phyloP scores from a whole-genome alignment of 2,888 invertebrate species.

The Chymomyza caudatula region DNA sequence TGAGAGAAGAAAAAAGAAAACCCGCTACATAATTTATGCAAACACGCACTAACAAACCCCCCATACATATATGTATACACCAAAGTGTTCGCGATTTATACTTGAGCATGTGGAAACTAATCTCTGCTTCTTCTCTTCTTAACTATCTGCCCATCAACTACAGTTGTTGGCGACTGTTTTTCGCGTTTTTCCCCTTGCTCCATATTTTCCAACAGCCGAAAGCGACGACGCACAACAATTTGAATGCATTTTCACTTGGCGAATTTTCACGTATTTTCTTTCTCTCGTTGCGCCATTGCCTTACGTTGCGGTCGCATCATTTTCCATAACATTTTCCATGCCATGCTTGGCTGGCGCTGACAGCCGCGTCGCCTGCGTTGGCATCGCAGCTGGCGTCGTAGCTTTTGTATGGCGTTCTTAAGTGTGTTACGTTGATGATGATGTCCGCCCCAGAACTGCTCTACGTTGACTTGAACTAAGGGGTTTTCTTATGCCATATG shows the following conservation, averaged over 20 bases:
- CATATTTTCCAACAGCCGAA: no score
- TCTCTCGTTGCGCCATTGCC: no score
- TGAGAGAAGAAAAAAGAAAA: neutral
- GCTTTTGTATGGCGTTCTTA: neutral
- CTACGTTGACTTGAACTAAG: neutral
- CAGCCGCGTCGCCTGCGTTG: neutral
- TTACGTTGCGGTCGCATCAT: neutral
- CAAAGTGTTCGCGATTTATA: neutral
- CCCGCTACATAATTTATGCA: neutral
- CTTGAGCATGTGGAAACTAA: neutral
- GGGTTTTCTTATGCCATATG: neutral
- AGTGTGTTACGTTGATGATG: neutral
- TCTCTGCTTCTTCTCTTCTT: neutral
- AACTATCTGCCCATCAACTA: neutral
- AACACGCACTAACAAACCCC: neutral
- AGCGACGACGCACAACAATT: constrained; percentile 20
- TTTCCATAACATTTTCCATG: neutral
- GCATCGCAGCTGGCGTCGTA: neutral
- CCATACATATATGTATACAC: neutral
- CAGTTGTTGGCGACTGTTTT: neutral
- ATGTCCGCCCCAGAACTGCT: constrained; percentile 3
- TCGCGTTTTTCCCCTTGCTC: neutral
- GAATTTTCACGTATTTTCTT: constrained; percentile 43
- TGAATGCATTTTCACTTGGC: constrained; percentile 45
- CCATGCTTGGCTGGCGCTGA: constrained; percentile 4